Percentiles rank a stretch among this genome's conserved stretches.
These are phyloP conservation scores for Galemys pyrenaicus DNA, from an alignment of 2,113 vertebrate species.

Conservation along the genomic window DNA sequence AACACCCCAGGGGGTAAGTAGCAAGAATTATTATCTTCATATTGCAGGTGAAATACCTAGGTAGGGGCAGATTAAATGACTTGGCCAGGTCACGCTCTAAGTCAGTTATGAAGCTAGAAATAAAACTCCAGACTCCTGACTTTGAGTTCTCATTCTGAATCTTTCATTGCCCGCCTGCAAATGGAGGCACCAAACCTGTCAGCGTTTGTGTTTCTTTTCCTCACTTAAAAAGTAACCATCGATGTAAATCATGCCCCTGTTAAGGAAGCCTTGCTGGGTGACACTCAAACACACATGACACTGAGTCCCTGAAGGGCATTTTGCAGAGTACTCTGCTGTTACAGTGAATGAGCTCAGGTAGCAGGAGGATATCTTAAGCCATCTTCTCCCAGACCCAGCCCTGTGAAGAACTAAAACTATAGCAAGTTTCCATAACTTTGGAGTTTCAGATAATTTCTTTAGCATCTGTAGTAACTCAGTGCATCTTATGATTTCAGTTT, in stretches of 20 bases:
- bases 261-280: constrained; percentile 70
- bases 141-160: constrained; percentile 32
- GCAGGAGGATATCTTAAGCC: constrained; percentile 33
- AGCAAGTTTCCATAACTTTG: not conserved
- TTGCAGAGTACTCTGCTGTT: constrained; percentile 59
- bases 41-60: constrained; percentile 72
- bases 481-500: not conserved
- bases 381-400: not conserved
- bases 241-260: constrained; percentile 72
- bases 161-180: not conserved
- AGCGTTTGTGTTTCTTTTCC: constrained; percentile 42
- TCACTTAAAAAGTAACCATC: constrained; percentile 36
- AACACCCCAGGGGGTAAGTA: constrained; percentile 71
- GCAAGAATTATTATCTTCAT: constrained; percentile 77
- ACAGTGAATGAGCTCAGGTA: constrained; percentile 42
- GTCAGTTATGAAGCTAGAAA: constrained; percentile 63
- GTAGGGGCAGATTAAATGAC: constrained; percentile 73
- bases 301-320: constrained; percentile 13
- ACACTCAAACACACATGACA: constrained; percentile 41
- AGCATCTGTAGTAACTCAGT: not conserved
- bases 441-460: not conserved
- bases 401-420: not conserved
- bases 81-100: constrained; percentile 60
- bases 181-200: constrained; percentile 55
- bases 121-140: constrained; percentile 66